Evolutionary conservation across 2,113 vertebrate species (phyloP), one percentile per base, ranked within the genome.

Genomic region (Lepus americanus): DNA sequence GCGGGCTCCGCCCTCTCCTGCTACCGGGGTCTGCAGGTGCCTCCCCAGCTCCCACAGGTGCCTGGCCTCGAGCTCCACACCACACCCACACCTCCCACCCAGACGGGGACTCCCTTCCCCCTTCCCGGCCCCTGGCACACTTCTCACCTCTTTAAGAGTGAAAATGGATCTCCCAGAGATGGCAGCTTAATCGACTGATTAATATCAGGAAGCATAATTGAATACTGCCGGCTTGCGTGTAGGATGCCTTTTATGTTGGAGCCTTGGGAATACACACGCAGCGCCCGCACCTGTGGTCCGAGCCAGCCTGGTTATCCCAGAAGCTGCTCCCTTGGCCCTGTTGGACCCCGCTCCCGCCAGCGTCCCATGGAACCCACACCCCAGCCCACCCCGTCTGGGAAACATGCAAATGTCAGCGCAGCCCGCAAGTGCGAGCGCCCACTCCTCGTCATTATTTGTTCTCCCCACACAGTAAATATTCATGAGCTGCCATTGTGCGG

Each of bases 181-280:
- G 76, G 96, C 29, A 9, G 97, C 97, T 98, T 98, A 98, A 98
- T 98, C 98, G 98, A 98, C 98, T 98, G 98, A 98, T 98, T 98
- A 98, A 98, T 98, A 98, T 98, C 97, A 97, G 98, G 96, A 98
- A 97, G 94, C 97, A 97, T 98, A 98, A 98, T 98, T 98, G 98
- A 98, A 98, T 96, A 97, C 97, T 98, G 98, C 98, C 97, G 98
- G 98, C 97, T 98, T 95, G 97, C 96, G 89, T 97, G 97, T 97
- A 95, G 97, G 95, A 97, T 97, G 98, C 98, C 98, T 98, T 59
- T 98, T 97, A 98, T 98, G 98, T 95, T 97, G 98, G 97, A 98
- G 98, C 98, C 98, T 97, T 97, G 98, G 98, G 98, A 98, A 97
- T 97, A 97, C 97, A 94, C 53, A 97, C 98, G 20, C 98, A 98